Evolutionary conservation across 2,888 invertebrate species (phyloP).

Genomic region (Caenorhabditis parvicauda): DNA sequence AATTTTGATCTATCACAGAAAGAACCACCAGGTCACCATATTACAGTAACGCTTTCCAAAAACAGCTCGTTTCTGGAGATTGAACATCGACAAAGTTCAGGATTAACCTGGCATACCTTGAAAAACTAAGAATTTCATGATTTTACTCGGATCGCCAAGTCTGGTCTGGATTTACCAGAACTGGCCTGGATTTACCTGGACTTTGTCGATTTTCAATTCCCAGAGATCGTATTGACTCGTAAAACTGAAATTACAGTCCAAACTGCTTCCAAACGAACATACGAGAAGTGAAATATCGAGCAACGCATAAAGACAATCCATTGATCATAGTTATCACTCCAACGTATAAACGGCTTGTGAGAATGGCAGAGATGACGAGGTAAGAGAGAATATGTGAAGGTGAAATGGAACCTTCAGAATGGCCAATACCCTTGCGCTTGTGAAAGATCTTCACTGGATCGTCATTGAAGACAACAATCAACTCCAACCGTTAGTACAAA

Average conservation of each 20-base stretch:
- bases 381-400: neutral
- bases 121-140: too few species aligned
- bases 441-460: slow-evolving; percentile 44
- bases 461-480: slow-evolving; percentile 37
- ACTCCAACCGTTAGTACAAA: slow-evolving; percentile 13
- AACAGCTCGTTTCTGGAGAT: too few species aligned
- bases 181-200: too few species aligned
- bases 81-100: too few species aligned
- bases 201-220: too few species aligned
- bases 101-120: too few species aligned
- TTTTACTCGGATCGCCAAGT: too few species aligned
- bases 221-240: too few species aligned
- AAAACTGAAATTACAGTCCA: neutral
- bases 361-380: slow-evolving; percentile 37
- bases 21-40: too few species aligned
- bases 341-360: slow-evolving; percentile 29
- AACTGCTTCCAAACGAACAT: slow-evolving; percentile 8
- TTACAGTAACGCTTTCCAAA: too few species aligned
- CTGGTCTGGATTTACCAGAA: too few species aligned
- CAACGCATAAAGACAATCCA: slow-evolving; percentile 3
- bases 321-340: slow-evolving; percentile 41
- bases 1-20: too few species aligned
- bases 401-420: slow-evolving; percentile 24
- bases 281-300: neutral
- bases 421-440: slow-evolving; percentile 37